These are phyloP conservation scores for Prionace glauca DNA, from an alignment of 2,797 vertebrate genomes.

Conservation along the genomic window DNA sequence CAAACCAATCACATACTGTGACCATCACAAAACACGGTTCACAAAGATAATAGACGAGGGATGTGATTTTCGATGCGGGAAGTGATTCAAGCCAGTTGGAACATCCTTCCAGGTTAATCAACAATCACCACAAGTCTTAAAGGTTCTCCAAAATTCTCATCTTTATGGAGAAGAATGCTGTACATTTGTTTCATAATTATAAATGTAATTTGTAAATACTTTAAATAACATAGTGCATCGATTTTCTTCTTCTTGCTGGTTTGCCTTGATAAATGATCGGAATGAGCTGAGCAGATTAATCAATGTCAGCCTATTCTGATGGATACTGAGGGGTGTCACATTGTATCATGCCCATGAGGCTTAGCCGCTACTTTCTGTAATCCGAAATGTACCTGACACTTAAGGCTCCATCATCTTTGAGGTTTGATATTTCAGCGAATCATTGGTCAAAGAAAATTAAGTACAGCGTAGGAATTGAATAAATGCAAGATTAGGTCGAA, in stretches of 20 bases:
- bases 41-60: background rate
- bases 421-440: background rate
- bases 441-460: background rate
- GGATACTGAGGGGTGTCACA: background rate
- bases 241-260: background rate
- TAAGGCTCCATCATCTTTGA: background rate
- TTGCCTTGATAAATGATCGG: background rate
- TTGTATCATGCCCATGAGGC: too few relatives aligned
- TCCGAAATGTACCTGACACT: background rate
- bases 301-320: background rate
- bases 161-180: background rate
- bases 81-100: background rate
- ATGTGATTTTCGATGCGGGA: background rate
- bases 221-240: background rate
- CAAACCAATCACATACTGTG: background rate
- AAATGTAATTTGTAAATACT: background rate
- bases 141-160: background rate
- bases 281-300: background rate
- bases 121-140: background rate
- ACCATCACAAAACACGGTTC: background rate
- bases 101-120: background rate
- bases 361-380: background rate
- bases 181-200: background rate
- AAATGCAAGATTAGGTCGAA: background rate
- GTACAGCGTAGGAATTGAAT: background rate